These are phyloP conservation scores for Stratiomys singularior DNA, from an alignment of 2,888 invertebrate genomes.

Conservation along the genomic window DNA sequence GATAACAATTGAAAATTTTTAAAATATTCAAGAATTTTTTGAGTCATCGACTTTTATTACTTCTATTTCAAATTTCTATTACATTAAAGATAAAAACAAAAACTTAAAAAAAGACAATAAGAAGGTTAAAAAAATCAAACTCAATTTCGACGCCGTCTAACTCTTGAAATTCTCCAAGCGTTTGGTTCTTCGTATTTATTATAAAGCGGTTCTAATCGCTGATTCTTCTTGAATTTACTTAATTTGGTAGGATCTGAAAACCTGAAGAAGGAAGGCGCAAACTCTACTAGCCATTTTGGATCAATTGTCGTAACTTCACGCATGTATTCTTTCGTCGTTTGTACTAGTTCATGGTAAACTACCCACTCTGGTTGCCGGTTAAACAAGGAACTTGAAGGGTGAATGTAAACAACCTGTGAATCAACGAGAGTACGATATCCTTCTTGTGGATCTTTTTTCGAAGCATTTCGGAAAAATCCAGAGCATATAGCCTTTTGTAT, in stretches of 20 bases:
- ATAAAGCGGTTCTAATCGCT: constrained; percentile 95
- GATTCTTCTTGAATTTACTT: constrained; percentile 99
- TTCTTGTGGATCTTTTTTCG: constrained; percentile 99
- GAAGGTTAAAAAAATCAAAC: too few species aligned
- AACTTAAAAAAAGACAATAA: too few species aligned
- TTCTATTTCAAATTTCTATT: too few species aligned
- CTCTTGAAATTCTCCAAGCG: constrained; percentile 97
- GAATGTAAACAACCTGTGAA: constrained; percentile 98
- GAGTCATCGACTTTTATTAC: too few species aligned
- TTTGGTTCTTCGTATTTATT: constrained; percentile 99
- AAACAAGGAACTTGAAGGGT: constrained; percentile 97
- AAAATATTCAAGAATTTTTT: too few species aligned
- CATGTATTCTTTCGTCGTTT: constrained; percentile 99
- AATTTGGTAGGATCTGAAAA: constrained; percentile 98
- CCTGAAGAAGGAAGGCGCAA: constrained; percentile 98
- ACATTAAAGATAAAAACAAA: too few species aligned
- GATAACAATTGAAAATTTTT: too few species aligned
- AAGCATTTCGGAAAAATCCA: constrained; percentile 98
- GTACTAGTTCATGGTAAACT: constrained; percentile 97
- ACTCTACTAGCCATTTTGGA: constrained; percentile 98
- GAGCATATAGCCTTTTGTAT: constrained; percentile 98
- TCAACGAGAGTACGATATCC: constrained; percentile 97
- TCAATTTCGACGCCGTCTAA: constrained; percentile 87
- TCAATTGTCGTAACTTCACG: constrained; percentile 96
- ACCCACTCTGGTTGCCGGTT: constrained; percentile 99